Conservation (phyloP, 2,888 invertebrate species). For the Autographa gamma region DNA sequence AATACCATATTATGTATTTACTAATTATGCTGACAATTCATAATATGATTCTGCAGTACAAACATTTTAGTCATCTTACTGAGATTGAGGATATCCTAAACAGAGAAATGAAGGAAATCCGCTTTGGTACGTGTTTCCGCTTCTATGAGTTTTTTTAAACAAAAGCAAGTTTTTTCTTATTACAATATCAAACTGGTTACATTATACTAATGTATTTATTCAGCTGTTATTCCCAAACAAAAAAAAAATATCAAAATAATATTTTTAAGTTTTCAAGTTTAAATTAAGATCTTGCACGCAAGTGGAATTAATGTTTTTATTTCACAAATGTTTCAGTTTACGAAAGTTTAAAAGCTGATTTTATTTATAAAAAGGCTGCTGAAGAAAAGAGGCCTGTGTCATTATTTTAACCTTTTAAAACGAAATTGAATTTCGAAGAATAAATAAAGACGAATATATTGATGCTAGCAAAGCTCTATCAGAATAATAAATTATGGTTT, state of each 20-base stretch:
- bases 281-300: neutral
- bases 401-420: too few relatives aligned
- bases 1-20: neutral
- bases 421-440: too few relatives aligned
- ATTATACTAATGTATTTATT: neutral
- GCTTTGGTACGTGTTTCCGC: neutral
- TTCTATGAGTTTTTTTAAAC: neutral
- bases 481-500: too few relatives aligned
- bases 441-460: too few relatives aligned
- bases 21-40: neutral
- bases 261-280: neutral
- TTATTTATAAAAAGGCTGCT: neutral
- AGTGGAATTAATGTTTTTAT: neutral
- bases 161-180: neutral
- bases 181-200: neutral
- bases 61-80: neutral
- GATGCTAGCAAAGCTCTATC: too few relatives aligned
- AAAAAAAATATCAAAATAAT: neutral
- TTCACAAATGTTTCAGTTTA: neutral
- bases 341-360: neutral
- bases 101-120: neutral
- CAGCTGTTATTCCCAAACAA: neutral
- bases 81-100: conserved; percentile 6
- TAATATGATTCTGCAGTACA: neutral
- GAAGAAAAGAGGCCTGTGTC: neutral